Evolutionary conservation across 2,888 invertebrate species (phyloP).

Genomic region (Protophormia terraenovae): DNA sequence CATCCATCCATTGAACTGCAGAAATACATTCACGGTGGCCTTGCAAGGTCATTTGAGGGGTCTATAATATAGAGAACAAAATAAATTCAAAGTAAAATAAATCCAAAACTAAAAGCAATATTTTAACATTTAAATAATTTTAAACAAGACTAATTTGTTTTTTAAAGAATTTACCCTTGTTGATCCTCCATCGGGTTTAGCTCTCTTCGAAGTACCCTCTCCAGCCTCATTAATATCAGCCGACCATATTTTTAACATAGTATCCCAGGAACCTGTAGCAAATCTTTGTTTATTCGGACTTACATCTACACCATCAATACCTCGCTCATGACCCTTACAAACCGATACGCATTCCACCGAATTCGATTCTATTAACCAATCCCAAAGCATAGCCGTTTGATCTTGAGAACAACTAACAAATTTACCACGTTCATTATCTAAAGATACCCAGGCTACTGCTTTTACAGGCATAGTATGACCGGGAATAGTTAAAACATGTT

Average conservation of each 20-base stretch:
- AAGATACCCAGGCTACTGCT: conserved; percentile 92
- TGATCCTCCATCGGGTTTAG: conserved; percentile 81
- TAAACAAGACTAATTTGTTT: too few species aligned
- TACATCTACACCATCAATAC: conserved; percentile 93
- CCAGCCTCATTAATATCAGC: conserved; percentile 84
- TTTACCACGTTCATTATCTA: conserved; percentile 84
- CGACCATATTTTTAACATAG: conserved; percentile 95
- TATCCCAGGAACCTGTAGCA: conserved; percentile 96
- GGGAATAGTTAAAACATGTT: conserved; percentile 90
- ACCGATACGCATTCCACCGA: conserved; percentile 90
- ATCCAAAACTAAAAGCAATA: too few species aligned
- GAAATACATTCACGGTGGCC: conserved; percentile 97
- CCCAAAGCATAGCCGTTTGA: conserved; percentile 94
- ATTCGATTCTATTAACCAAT: conserved; percentile 89
- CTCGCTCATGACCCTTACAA: conserved; percentile 95
- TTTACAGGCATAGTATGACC: conserved; percentile 94
- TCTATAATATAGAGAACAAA: conserved; percentile 83
- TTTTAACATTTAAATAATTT: background rate
- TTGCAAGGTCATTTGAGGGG: conserved; percentile 92
- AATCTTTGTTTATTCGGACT: conserved; percentile 85
- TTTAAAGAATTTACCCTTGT: conserved; percentile 84
- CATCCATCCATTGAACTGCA: conserved; percentile 91
- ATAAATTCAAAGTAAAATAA: too few species aligned
- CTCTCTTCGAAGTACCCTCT: conserved; percentile 85
- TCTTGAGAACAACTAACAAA: conserved; percentile 95